These are phyloP conservation scores for Aproaerema taeniolella DNA, from an alignment of 2,888 invertebrate species.

Conservation along the genomic window DNA sequence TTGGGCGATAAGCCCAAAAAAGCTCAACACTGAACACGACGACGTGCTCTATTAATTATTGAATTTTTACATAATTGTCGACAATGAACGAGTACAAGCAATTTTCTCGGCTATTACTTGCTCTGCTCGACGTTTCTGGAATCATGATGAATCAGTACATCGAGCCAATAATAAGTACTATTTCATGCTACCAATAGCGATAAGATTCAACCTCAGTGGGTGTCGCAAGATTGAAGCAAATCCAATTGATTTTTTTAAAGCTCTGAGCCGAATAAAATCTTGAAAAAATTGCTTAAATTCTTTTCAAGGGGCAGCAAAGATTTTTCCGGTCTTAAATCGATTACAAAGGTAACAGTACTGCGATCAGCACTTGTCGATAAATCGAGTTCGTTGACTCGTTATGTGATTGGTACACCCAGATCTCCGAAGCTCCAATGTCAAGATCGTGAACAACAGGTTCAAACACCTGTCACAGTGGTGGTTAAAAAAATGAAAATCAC, in stretches of 20 bases:
- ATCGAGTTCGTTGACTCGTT: slow-evolving; percentile 44
- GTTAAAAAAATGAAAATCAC: slow-evolving; percentile 56
- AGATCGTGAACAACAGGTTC: slow-evolving; percentile 62
- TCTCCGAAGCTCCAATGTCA: slow-evolving; percentile 50
- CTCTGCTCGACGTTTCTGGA: too few relatives aligned
- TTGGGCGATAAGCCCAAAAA: too few relatives aligned
- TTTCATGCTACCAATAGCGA: slow-evolving; percentile 2
- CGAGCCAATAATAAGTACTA: too few relatives aligned
- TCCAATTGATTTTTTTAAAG: slow-evolving; percentile 13
- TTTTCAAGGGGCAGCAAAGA: slow-evolving; percentile 19
- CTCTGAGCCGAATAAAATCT: slow-evolving; percentile 17
- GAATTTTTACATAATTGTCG: too few relatives aligned
- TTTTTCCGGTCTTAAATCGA: slow-evolving; percentile 29
- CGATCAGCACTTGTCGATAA: slow-evolving; percentile 27
- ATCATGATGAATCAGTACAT: too few relatives aligned
- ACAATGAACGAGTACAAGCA: too few relatives aligned
- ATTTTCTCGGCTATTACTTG: too few relatives aligned
- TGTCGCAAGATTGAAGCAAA: slow-evolving; percentile 9
- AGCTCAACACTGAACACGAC: too few relatives aligned
- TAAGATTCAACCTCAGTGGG: slow-evolving; percentile 3
- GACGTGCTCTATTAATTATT: too few relatives aligned
- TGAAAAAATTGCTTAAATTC: slow-evolving; percentile 17
- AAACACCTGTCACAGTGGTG: slow-evolving; percentile 56
- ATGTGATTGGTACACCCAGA: slow-evolving; percentile 32
- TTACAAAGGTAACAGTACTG: slow-evolving; percentile 39